Conservation (phyloP, 2,797 vertebrate genomes). For the Pogoniulus pusillus region DNA sequence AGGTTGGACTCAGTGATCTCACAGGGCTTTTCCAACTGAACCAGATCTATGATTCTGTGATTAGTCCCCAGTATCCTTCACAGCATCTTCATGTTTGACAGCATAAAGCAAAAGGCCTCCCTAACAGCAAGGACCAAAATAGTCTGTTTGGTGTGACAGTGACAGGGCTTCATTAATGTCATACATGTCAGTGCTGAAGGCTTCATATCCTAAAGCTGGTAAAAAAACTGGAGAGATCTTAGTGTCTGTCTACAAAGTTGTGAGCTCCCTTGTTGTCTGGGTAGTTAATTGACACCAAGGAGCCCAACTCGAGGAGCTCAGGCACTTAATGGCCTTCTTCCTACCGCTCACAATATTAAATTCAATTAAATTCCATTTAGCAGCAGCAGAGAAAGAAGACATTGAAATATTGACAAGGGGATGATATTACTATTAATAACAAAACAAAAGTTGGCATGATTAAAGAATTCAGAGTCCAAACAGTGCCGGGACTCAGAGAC, state of each 20-base stretch:
- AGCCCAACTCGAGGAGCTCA: neutral
- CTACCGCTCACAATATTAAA: neutral
- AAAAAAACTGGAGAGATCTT: neutral
- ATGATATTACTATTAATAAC: neutral
- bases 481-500: rapidly evolving
- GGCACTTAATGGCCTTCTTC: neutral
- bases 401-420: neutral
- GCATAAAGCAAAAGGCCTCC: neutral
- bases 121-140: neutral
- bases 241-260: neutral
- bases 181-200: neutral
- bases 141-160: rapidly evolving
- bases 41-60: no score
- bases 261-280: neutral
- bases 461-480: neutral
- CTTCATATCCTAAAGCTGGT: neutral
- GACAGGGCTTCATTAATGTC: neutral
- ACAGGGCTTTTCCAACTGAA: no score
- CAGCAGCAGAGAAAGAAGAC: neutral
- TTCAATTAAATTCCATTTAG: slow-evolving; percentile 21
- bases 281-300: neutral
- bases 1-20: no score
- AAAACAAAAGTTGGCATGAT: neutral
- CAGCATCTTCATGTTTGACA: neutral
- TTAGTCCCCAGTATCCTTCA: neutral